A percentile compares a stretch with the other conserved stretches of the same genome.
Conservation (phyloP, 1,140 invertebrate genomes). For the Aphis gossypii region DNA sequence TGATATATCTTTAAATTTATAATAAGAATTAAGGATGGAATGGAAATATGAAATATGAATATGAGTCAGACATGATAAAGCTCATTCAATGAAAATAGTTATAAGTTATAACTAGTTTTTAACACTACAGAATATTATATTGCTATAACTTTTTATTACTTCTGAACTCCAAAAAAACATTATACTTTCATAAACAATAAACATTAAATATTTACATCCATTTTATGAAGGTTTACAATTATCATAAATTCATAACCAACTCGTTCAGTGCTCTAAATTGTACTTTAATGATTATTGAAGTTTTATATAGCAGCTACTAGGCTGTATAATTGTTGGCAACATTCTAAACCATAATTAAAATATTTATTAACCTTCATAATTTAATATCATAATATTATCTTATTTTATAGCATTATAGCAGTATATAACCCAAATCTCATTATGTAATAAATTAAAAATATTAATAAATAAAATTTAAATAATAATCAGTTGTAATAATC, state of each 20-base stretch:
- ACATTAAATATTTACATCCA: not conserved
- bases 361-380: not conserved
- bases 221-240: not conserved
- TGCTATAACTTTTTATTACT: not conserved
- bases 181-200: not conserved
- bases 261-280: not conserved
- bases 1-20: not conserved
- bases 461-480: not conserved
- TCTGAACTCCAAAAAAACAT: not conserved
- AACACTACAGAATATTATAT: not conserved
- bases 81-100: not conserved
- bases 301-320: not conserved
- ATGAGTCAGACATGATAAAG: not conserved
- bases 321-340: not conserved
- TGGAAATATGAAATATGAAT: not conserved
- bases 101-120: not conserved
- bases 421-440: no score
- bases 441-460: not conserved
- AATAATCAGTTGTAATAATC: not conserved
- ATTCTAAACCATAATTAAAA: not conserved
- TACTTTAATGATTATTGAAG: not conserved
- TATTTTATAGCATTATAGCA: not conserved
- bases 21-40: not conserved
- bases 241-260: not conserved
- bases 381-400: no score